Evolutionary conservation across 2,797 vertebrate species (phyloP).

Genomic region (Geotrypetes seraphini): DNA sequence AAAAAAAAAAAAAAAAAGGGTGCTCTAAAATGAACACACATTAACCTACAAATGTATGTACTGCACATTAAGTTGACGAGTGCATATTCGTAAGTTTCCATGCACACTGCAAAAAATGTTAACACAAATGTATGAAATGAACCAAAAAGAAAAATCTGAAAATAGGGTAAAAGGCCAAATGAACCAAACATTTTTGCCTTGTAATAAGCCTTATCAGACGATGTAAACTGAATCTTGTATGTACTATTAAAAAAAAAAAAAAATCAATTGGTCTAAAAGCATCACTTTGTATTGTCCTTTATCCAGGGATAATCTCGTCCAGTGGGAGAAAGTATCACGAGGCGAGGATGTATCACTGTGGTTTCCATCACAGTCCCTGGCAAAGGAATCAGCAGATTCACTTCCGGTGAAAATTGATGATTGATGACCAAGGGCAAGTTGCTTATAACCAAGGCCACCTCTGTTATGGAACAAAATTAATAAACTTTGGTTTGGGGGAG

Average conservation of each 20-base stretch:
- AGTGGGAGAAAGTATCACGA: constrained; percentile 86
- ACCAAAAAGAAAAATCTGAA: no score
- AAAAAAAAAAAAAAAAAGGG: no score
- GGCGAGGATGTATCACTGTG: constrained; percentile 66
- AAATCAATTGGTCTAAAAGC: not conserved
- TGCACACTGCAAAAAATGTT: no score
- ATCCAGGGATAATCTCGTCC: constrained; percentile 80
- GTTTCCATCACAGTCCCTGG: constrained; percentile 32
- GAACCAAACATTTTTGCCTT: no score
- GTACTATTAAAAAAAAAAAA: not conserved
- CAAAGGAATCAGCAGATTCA: constrained; percentile 47
- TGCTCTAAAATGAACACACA: no score
- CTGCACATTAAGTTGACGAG: no score
- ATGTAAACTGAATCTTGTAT: no score
- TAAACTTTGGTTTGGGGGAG: constrained; percentile 6
- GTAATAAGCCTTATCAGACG: no score
- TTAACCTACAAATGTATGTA: no score
- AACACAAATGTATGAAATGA: no score
- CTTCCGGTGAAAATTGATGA: constrained; percentile 78
- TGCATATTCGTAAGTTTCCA: no score
- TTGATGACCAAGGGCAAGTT: constrained; percentile 42
- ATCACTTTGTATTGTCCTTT: not conserved
- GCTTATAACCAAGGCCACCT: constrained; percentile 3
- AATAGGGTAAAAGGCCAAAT: no score
- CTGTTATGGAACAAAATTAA: constrained; percentile 1